These are phyloP conservation scores for Thymallus thymallus DNA, from an alignment of 2,113 vertebrate species.

Conservation along the genomic window DNA sequence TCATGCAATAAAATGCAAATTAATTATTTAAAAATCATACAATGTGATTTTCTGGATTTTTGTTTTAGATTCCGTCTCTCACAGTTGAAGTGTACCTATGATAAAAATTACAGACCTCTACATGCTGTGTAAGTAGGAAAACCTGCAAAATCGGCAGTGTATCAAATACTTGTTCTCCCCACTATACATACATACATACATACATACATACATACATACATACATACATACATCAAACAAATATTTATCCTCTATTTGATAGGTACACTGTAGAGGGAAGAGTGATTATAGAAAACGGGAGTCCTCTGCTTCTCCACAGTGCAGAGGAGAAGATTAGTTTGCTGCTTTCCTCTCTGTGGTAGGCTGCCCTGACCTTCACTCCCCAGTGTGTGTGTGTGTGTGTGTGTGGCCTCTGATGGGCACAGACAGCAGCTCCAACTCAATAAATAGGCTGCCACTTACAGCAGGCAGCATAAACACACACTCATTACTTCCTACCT, in stretches of 20 bases:
- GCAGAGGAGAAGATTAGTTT: constrained; percentile 17
- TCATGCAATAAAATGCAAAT: no score
- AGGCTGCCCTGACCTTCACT: constrained; percentile 38
- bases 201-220: constrained; percentile 8
- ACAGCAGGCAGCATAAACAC: background rate
- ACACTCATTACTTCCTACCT: constrained; percentile 15
- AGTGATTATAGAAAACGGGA: constrained; percentile 22
- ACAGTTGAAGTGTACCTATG: no score
- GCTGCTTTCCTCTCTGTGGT: constrained; percentile 6
- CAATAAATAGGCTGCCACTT: constrained; percentile 28
- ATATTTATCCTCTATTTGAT: background rate
- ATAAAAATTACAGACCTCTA: no score
- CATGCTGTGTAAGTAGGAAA: no score
- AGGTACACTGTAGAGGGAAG: constrained; percentile 9
- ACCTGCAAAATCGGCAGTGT: no score
- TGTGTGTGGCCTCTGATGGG: constrained; percentile 9
- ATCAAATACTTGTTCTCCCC: no score
- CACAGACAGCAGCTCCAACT: constrained; percentile 15
- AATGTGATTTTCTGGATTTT: no score
- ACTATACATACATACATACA: background rate
- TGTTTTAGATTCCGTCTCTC: no score
- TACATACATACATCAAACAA: background rate
- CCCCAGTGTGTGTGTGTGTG: constrained; percentile 21
- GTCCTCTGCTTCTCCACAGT: no score
- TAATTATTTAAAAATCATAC: no score